phyloP scores from a whole-genome alignment of 1,140 invertebrate genomes.

The Polyergus mexicanus region DNA sequence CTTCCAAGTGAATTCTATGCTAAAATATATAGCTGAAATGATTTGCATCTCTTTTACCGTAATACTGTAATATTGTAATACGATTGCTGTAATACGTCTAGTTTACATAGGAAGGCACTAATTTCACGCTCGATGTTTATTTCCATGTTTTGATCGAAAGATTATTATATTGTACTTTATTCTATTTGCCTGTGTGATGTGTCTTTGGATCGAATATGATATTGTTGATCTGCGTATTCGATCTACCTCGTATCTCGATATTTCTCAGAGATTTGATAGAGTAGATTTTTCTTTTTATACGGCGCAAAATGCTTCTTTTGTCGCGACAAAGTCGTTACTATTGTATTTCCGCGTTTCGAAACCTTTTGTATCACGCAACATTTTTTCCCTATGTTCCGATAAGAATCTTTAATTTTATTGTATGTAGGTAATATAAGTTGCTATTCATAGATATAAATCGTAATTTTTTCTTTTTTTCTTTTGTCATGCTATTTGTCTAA shows the following conservation, averaged over 20 bases:
- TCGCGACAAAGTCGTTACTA: conserved; percentile 23
- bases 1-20: conserved; percentile 55
- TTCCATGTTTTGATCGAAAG: conserved; percentile 36
- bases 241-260: conserved; percentile 21
- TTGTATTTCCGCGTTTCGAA: conserved; percentile 2
- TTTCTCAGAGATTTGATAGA: conserved; percentile 30
- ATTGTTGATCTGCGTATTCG: conserved; percentile 6
- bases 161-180: conserved; percentile 36
- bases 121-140: conserved; percentile 35
- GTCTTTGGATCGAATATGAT: background rate
- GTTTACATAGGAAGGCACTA: conserved; percentile 58
- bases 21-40: conserved; percentile 54
- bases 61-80: background rate
- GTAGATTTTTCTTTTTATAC: conserved; percentile 36
- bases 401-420: conserved; percentile 25
- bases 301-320: conserved; percentile 42
- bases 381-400: background rate
- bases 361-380: background rate
- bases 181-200: conserved; percentile 44
- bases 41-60: conserved; percentile 55
- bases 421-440: conserved; percentile 7
- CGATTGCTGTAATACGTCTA: conserved; percentile 46
- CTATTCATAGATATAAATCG: conserved; percentile 40
- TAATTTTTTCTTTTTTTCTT: conserved; percentile 14
- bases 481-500: conserved; percentile 71